phyloP scores from a whole-genome alignment of 2,888 invertebrate genomes.

The Eupithecia subumbrata region DNA sequence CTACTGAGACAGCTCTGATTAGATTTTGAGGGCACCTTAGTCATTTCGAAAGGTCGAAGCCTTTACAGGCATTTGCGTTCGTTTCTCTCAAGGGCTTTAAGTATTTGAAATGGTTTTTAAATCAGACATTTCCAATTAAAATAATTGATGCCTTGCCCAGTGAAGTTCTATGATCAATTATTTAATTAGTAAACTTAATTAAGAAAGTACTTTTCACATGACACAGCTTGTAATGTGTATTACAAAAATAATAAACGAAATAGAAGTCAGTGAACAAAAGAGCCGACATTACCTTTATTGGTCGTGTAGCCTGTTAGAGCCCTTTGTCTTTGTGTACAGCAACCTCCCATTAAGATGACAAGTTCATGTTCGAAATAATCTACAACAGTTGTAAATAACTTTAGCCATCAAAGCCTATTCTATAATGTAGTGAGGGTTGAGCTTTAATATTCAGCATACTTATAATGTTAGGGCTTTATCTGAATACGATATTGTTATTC shows the following conservation, averaged over 20 bases:
- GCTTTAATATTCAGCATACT: background rate
- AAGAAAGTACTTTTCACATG: background rate
- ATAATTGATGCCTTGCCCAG: background rate
- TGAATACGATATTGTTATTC: no score
- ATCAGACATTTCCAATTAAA: background rate
- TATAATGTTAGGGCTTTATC: no score
- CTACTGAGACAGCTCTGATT: slow-evolving; percentile 9
- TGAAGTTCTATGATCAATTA: background rate
- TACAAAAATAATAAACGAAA: background rate
- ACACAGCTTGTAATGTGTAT: background rate
- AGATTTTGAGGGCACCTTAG: slow-evolving; percentile 9
- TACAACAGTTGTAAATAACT: slow-evolving; percentile 25
- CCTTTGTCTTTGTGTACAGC: slow-evolving; percentile 5
- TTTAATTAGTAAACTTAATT: background rate
- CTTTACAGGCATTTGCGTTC: background rate
- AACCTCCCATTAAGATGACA: slow-evolving; percentile 19
- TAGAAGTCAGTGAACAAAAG: background rate
- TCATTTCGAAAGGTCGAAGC: slow-evolving; percentile 3
- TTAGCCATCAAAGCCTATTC: slow-evolving; percentile 26
- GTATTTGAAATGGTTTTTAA: background rate
- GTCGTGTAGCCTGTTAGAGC: background rate
- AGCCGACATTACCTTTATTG: slow-evolving; percentile 5
- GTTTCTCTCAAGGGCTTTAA: slow-evolving; percentile 6
- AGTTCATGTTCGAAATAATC: slow-evolving; percentile 6
- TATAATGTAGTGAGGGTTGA: slow-evolving; percentile 24